Evolutionary conservation across 2,113 vertebrate genomes (phyloP), one percentile per base, ranked within the genome.

Genomic region (Antennarius striatus): DNA sequence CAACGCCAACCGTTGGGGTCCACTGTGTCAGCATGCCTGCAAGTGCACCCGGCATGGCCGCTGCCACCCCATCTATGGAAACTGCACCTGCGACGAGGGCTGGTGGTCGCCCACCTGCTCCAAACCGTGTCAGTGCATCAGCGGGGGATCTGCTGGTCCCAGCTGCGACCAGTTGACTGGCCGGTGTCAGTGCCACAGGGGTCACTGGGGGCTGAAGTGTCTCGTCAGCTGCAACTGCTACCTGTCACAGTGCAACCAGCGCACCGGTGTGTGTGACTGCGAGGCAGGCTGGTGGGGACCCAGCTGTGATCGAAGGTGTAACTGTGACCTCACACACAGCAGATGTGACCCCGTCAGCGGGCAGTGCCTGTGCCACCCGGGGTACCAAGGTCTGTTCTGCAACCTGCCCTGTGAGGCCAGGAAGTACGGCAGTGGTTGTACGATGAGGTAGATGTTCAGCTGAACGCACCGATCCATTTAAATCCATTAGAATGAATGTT

Each of bases 121-220:
- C 82, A 94, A 89, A 39, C 76, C 63, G 0, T 99, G 98, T 71
- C 91, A 89, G 51, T 99, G 97, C 57, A 36, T 14, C 82, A 87
- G 78, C 48, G 68, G 4, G 0, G 51, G 48, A 1, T 81, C 82
- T 0, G 88, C 36, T 16, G 75, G 79, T 6, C 32, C 91, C 1
- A 86, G 67, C 46, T 99, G 98, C 5, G 91, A 96, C 77, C 93
- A 90, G 0, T 49, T 50, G 10, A 94, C 85, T 0, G 97, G 98
- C 0, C 83, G 78, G 51, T 99, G 98, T 74, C 69, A 84, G 66
- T 99, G 98, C 77, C 66, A 70, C 15, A 58, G 12, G 0, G 94
- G 93, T 22, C 93, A 90, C 92, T 98, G 95, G 95, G 97, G 96
- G 11, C 76, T 70, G 57, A 93, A 90, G 17, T 99, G 98, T 84